These are phyloP conservation scores for Brachionus koreanus DNA, from an alignment of 1,140 invertebrate genomes.

Conservation along the genomic window DNA sequence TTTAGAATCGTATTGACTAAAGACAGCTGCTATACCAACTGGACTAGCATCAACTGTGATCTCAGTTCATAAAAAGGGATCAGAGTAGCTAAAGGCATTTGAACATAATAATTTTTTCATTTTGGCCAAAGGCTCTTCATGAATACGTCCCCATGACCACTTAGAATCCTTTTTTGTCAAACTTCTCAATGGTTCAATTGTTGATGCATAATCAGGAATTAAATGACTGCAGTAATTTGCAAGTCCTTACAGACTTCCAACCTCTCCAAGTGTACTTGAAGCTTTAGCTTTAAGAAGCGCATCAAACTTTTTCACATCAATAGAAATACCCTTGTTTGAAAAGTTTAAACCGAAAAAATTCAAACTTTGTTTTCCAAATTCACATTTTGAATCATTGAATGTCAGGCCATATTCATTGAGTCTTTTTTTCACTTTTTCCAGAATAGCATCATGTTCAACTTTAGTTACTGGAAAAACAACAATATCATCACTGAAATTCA, in stretches of 20 bases:
- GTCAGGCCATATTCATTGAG: neutral
- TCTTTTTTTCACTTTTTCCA: neutral
- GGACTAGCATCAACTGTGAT: constrained; percentile 48
- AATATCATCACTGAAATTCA: neutral
- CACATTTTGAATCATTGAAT: neutral
- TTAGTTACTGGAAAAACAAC: neutral
- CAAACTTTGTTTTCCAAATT: neutral
- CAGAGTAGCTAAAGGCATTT: neutral
- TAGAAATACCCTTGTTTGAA: neutral
- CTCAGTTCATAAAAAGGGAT: neutral
- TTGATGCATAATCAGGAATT: constrained; percentile 50
- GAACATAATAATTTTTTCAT: neutral
- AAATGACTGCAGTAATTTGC: constrained; percentile 56
- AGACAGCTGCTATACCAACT: constrained; percentile 58
- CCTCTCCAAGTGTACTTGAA: constrained; percentile 42
- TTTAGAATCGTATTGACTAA: constrained; percentile 51
- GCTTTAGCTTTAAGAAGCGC: neutral
- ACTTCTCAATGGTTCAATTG: constrained; percentile 48
- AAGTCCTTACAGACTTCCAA: constrained; percentile 46
- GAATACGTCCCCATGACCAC: constrained; percentile 32
- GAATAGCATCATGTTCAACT: neutral
- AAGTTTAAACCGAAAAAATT: neutral
- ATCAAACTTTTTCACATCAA: neutral
- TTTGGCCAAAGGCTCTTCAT: neutral
- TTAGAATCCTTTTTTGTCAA: constrained; percentile 44